Conservation (phyloP, 2,888 invertebrate genomes). For the Nomada lathburiana region DNA sequence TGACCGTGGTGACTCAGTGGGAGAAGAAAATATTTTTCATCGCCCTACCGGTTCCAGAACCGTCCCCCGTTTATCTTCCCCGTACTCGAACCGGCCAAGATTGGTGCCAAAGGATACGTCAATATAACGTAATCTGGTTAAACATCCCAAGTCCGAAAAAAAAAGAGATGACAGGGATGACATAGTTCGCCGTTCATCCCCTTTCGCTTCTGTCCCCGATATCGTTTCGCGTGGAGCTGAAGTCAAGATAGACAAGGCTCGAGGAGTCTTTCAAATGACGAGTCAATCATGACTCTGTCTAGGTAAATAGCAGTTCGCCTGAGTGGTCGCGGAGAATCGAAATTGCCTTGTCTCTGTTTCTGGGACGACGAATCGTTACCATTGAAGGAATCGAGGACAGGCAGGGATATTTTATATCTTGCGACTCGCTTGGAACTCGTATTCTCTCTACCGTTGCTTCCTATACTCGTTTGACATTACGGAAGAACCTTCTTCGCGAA, state of each 20-base stretch:
- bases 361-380: not conserved
- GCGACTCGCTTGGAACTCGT: not conserved
- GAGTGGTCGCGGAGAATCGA: constrained; percentile 11
- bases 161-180: constrained; percentile 18
- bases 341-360: constrained; percentile 21
- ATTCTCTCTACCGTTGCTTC: too few species aligned
- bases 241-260: constrained; percentile 7
- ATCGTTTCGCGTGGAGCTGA: not conserved
- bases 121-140: constrained; percentile 45
- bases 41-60: not conserved
- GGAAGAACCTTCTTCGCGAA: too few species aligned
- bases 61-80: constrained; percentile 35
- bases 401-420: constrained; percentile 1
- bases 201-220: not conserved
- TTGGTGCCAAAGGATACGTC: constrained; percentile 39
- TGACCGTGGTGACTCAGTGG: not conserved
- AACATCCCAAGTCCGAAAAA: constrained; percentile 24
- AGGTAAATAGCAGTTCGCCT: constrained; percentile 10
- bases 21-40: constrained; percentile 32
- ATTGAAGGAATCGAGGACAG: constrained; percentile 8
- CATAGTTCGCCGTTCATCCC: not conserved
- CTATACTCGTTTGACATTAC: too few species aligned
- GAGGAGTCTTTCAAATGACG: constrained; percentile 22
- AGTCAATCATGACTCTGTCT: constrained; percentile 37
- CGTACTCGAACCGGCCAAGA: constrained; percentile 4